Base-by-base conservation (phyloP, 2,113 vertebrate species). In the Xenopus tropicalis region DNA sequence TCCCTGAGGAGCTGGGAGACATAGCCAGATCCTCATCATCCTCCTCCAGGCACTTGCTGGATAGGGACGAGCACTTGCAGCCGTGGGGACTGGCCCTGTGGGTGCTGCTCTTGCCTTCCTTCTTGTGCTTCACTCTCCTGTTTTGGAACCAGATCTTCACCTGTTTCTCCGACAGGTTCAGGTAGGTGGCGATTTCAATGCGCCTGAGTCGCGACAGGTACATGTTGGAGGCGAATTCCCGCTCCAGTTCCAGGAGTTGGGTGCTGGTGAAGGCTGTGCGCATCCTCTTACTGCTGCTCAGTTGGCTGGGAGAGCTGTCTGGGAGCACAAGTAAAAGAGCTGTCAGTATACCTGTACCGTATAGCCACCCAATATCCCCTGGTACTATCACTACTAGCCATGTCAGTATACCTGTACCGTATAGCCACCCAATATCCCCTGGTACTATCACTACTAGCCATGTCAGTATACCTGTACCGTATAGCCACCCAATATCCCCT, bases 111-210 rank as follows among this genome's bases (percentile, higher is more conserved):
- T 98, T 98, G 68, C 97, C 96, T 81, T 99, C 97, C 79, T 99
- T 98, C 91, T 98, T 98, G 92, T 99, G 97, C 80, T 99, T 99
- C 79, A 99, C 97, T 14, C 97, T 87, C 72, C 97, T 93, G 84
- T 99, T 99, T 86, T 99, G 97, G 89, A 99, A 99, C 97, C 97
- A 99, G 83, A 99, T 99, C 86, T 99, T 98, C 78, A 98, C 97
- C 86, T 98, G 97, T 80, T 99, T 98, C 89, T 98, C 97, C 8
- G 97, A 98, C 82, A 99, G 92, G 83, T 98, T 98, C 84, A 99
- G 93, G 89, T 99, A 99, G 61, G 97, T 99, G 79, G 97, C 97
- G 81, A 99, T 99, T 88, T 99, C 97, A 79, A 99, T 99, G 89
- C 97, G 94, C 83, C 97, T 88, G 76, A 99, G 94, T 72, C 97